These are phyloP conservation scores for Agrochola circellaris DNA, from an alignment of 2,888 invertebrate species.

Conservation along the genomic window DNA sequence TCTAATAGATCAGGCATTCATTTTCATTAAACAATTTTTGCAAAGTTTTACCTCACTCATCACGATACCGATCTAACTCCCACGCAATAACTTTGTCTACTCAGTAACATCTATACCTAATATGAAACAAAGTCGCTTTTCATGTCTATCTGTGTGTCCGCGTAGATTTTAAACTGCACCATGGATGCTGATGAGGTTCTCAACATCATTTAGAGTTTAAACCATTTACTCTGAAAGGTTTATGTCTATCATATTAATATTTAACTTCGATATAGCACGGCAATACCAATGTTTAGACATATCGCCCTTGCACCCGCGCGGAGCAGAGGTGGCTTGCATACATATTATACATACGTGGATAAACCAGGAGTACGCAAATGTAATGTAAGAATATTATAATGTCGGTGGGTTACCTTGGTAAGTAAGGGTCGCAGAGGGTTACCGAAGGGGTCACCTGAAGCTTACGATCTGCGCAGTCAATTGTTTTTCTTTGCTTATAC, in stretches of 20 bases:
- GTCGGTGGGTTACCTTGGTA: conserved; percentile 2
- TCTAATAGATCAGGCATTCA: background rate
- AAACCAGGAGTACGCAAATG: background rate
- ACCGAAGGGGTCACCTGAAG: background rate
- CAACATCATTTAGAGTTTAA: background rate
- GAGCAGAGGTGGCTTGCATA: too few relatives aligned
- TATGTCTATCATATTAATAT: background rate
- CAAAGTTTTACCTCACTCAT: background rate
- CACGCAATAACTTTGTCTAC: background rate
- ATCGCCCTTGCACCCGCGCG: background rate
- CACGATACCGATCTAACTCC: background rate
- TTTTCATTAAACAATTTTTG: background rate
- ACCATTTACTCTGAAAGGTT: background rate
- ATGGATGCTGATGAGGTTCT: background rate
- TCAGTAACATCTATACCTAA: background rate
- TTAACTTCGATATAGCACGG: background rate
- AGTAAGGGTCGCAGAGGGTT: conserved; percentile 26
- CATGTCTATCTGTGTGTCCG: background rate
- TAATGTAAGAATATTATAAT: conserved; percentile 9
- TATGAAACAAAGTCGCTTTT: background rate
- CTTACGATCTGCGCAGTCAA: conserved; percentile 3
- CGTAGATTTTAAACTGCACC: background rate
- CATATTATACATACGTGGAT: background rate
- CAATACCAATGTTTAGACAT: background rate
- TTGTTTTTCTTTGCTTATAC: conserved; percentile 6